phyloP scores from a whole-genome alignment of 2,113 vertebrate species.

The Chrysochloris asiatica region DNA sequence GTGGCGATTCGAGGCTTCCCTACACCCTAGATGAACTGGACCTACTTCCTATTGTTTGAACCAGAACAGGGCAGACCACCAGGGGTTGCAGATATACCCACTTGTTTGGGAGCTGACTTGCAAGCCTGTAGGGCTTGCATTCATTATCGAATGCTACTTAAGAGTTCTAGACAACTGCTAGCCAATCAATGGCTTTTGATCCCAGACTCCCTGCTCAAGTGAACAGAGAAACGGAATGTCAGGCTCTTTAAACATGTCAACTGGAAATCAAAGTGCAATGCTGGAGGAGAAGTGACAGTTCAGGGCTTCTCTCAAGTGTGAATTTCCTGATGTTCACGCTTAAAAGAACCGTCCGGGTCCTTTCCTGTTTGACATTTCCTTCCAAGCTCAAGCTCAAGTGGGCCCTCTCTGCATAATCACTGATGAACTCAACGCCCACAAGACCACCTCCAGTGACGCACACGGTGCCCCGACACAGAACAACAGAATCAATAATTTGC shows the following conservation, averaged over 20 bases:
- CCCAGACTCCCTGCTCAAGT: constrained; percentile 62
- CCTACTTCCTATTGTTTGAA: background rate
- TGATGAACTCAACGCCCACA: constrained; percentile 62
- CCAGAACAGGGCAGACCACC: background rate
- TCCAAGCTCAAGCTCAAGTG: constrained; percentile 32
- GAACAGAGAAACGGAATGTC: constrained; percentile 68
- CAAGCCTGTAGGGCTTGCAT: constrained; percentile 11
- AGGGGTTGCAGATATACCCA: background rate
- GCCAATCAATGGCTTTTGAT: constrained; percentile 60
- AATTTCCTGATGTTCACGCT: constrained; percentile 30
- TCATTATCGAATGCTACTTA: constrained; percentile 50
- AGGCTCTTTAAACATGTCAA: constrained; percentile 71
- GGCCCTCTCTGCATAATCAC: constrained; percentile 63
- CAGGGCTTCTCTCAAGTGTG: constrained; percentile 25
- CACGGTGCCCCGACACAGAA: constrained; percentile 56
- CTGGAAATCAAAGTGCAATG: constrained; percentile 62
- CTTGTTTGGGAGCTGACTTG: constrained; percentile 33
- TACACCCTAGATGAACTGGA: background rate
- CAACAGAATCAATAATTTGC: constrained; percentile 57
- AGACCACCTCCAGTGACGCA: constrained; percentile 60
- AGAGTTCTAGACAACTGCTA: constrained; percentile 57
- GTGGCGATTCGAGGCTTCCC: background rate
- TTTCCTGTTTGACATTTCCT: constrained; percentile 57
- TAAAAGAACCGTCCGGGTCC: constrained; percentile 30
- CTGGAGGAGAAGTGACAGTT: constrained; percentile 57